phyloP scores from a whole-genome alignment of 2,797 vertebrate genomes.

The Tachyglossus aculeatus region DNA sequence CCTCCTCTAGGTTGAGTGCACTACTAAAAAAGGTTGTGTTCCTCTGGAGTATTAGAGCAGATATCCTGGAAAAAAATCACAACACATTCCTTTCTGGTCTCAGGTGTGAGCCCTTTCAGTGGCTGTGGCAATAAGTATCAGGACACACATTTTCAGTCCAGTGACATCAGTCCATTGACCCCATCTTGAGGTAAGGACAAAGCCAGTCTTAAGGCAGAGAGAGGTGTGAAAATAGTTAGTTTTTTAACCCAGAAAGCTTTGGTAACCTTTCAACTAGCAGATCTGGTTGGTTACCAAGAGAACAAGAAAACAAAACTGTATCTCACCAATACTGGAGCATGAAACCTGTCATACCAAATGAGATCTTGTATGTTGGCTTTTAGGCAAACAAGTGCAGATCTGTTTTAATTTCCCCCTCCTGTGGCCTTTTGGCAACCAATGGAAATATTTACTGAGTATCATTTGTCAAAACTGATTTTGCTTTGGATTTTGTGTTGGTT shows the following conservation, averaged over 20 bases:
- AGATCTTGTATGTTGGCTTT: background rate
- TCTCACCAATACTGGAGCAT: background rate
- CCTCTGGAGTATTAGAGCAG: no score
- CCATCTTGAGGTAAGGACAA: no score
- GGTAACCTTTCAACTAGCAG: background rate
- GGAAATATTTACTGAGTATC: background rate
- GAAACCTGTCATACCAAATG: background rate
- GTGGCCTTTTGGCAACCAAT: background rate
- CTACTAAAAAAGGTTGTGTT: no score
- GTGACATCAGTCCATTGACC: no score
- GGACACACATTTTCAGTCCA: no score
- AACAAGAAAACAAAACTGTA: background rate
- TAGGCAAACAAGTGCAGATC: background rate
- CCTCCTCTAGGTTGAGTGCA: no score
- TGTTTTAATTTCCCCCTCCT: background rate
- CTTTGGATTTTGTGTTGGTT: background rate
- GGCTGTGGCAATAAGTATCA: no score
- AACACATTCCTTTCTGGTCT: no score
- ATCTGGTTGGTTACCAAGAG: background rate
- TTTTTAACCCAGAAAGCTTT: background rate
- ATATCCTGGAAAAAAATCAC: no score
- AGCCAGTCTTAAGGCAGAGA: background rate
- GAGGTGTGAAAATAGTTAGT: background rate
- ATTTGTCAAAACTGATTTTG: background rate
- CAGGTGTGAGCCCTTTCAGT: no score